A percentile compares a stretch with the other conserved stretches of the same genome.
Evolutionary conservation across 2,113 vertebrate genomes (phyloP).

Genomic region (Calidris pygmaea): DNA sequence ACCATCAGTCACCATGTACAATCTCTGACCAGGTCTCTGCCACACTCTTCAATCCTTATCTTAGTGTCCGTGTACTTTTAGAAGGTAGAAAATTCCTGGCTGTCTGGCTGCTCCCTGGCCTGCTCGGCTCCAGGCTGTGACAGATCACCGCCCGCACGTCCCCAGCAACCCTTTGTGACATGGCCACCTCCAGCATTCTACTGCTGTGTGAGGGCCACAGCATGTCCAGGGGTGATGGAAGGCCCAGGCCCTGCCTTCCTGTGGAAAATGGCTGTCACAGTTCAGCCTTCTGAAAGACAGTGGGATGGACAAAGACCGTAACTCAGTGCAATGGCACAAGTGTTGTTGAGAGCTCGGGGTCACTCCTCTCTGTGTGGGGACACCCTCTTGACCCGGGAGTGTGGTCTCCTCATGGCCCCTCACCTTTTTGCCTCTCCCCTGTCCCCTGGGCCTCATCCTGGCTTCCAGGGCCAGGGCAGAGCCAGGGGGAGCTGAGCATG

Average conservation of each 20-base stretch:
- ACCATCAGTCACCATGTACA: rapidly evolving
- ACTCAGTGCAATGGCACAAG: rapidly evolving
- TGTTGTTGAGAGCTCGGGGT: background rate
- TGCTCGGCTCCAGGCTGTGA: no score
- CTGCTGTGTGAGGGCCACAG: no score
- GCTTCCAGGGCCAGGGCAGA: background rate
- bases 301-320: background rate
- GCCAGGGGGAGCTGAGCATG: background rate
- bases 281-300: no score
- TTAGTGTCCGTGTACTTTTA: background rate
- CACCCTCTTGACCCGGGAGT: rapidly evolving
- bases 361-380: background rate
- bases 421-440: no score
- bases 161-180: no score
- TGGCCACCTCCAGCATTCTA: no score
- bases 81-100: background rate
- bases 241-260: no score
- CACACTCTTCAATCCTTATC: background rate
- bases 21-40: no score
- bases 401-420: rapidly evolving
- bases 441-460: background rate
- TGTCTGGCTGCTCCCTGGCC: no score
- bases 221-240: no score
- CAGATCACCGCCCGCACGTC: no score
- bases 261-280: no score